These are phyloP conservation scores for Aelia acuminata DNA, from an alignment of 2,888 invertebrate species.

Conservation along the genomic window DNA sequence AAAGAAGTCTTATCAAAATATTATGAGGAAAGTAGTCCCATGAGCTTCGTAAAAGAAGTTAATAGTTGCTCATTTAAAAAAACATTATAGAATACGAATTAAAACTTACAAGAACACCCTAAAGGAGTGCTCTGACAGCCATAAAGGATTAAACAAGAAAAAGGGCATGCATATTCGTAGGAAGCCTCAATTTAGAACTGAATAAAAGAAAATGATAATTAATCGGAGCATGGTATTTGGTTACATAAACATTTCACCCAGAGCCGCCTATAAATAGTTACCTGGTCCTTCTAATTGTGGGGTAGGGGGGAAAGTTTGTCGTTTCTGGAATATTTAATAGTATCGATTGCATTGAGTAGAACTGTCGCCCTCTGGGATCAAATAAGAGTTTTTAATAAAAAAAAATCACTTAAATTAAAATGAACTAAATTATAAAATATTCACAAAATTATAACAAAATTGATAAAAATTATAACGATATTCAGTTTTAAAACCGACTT, in stretches of 20 bases:
- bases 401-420: no score
- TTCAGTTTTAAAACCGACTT: no score
- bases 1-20: not conserved
- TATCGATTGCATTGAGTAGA: not conserved
- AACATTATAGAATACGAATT: not conserved
- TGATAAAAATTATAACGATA: no score
- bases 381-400: no score
- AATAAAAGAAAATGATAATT: constrained; percentile 7
- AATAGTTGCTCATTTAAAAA: not conserved
- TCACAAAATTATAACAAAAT: no score
- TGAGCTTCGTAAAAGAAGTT: not conserved
- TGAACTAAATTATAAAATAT: no score
- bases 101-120: not conserved
- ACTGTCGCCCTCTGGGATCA: not conserved
- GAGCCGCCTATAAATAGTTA: not conserved
- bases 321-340: not conserved
- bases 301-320: not conserved
- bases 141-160: not conserved
- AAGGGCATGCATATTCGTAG: not conserved
- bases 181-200: not conserved
- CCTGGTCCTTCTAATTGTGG: not conserved
- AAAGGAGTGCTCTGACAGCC: not conserved
- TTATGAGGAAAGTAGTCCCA: not conserved
- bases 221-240: not conserved
- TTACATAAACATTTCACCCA: not conserved